A percentile compares a stretch with the other conserved stretches of the same genome.
phyloP scores from a whole-genome alignment of 2,888 invertebrate species.

The Cheilosia vernalis region DNA sequence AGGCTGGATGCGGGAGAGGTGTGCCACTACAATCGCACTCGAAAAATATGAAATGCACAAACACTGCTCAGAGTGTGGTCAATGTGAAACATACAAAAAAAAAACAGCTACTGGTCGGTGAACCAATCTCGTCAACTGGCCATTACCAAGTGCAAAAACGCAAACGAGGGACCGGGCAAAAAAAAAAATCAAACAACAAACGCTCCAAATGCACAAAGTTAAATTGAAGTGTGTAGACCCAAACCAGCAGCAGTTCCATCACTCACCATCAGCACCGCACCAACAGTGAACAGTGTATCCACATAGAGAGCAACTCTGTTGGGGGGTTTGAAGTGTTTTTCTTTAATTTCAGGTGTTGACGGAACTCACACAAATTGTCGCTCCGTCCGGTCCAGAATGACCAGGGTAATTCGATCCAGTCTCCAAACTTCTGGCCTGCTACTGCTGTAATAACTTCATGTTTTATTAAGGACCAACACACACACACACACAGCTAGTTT shows the following conservation, averaged over 20 bases:
- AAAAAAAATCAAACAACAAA: slow-evolving; percentile 58
- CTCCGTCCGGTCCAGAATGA: slow-evolving; percentile 35
- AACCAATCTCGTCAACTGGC: slow-evolving; percentile 68
- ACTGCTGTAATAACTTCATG: slow-evolving; percentile 73
- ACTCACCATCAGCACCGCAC: slow-evolving; percentile 34
- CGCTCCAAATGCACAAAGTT: slow-evolving; percentile 68
- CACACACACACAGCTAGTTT: not conserved
- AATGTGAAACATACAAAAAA: slow-evolving; percentile 21
- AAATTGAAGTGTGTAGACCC: slow-evolving; percentile 71
- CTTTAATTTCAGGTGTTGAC: slow-evolving; percentile 76
- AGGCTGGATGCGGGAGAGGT: slow-evolving; percentile 9
- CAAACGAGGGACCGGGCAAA: slow-evolving; percentile 31
- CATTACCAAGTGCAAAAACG: slow-evolving; percentile 71
- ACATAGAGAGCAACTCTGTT: not conserved
- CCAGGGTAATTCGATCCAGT: slow-evolving; percentile 8
- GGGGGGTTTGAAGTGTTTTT: slow-evolving; percentile 68
- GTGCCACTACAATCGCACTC: slow-evolving; percentile 48
- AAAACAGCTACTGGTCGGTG: slow-evolving; percentile 29
- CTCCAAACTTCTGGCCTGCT: slow-evolving; percentile 49
- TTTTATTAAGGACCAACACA: slow-evolving; percentile 71
- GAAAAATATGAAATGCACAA: slow-evolving; percentile 66
- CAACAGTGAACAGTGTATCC: not conserved
- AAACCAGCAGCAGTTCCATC: slow-evolving; percentile 47
- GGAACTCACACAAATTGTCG: slow-evolving; percentile 61
- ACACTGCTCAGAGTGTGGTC: slow-evolving; percentile 45